A percentile compares a stretch with the other conserved stretches of the same genome.
phyloP scores from a whole-genome alignment of 2,113 vertebrate genomes.

The Ceyx margarethae region DNA sequence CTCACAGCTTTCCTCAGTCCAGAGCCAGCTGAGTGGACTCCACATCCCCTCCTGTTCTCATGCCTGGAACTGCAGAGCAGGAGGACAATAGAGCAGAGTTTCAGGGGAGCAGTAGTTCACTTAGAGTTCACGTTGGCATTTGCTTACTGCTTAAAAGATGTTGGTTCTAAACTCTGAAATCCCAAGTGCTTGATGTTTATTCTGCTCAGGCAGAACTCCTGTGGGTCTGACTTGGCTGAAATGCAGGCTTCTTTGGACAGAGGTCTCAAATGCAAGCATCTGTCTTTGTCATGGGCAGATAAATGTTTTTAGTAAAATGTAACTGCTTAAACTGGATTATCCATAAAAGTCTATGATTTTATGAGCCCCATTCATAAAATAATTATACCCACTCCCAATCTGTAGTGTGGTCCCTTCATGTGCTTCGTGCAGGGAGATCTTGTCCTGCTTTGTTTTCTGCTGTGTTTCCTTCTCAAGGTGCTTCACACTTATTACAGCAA shows the following conservation, averaged over 20 bases:
- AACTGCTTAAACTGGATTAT: not conserved
- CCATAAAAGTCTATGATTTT: not conserved
- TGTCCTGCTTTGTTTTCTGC: not conserved
- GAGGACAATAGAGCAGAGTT: slow-evolving; percentile 9
- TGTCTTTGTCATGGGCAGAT: not conserved
- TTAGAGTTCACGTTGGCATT: slow-evolving; percentile 35
- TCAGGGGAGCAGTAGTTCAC: not conserved
- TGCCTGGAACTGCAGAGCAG: not conserved
- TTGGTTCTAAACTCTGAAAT: not conserved
- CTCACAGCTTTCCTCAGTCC: not conserved
- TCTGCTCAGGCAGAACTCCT: not conserved
- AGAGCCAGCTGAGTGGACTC: not conserved
- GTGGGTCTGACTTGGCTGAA: not conserved
- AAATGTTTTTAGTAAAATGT: not conserved
- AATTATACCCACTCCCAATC: not conserved
- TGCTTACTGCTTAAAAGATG: not conserved
- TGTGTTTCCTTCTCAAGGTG: not conserved
- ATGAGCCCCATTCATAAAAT: not conserved
- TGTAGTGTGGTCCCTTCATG: not conserved
- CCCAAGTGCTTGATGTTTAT: not conserved
- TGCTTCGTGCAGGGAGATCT: not conserved
- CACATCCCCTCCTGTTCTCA: not conserved
- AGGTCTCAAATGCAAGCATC: not conserved
- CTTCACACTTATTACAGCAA: not conserved
- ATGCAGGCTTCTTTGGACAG: not conserved